Base-by-base conservation (phyloP, 2,797 vertebrate species). In the Ispidina picta region DNA sequence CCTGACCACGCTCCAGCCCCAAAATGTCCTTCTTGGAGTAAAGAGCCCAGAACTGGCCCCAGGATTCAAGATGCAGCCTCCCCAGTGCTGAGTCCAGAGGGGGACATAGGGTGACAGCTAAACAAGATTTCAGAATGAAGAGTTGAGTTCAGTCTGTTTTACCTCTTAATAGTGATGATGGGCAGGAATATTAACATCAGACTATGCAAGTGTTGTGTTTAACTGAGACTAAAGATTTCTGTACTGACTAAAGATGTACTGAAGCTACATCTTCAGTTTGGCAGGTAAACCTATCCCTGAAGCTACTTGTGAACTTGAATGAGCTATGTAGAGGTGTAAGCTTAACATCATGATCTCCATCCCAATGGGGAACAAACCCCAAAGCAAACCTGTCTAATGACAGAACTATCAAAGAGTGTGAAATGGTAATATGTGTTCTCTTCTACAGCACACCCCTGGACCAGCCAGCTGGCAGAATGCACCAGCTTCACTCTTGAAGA, bases 401-500 rank as follows among this genome's bases (percentile, higher is more conserved):
- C n/a, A 31, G 35, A 90, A 31, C n/a, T 56, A 5, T 9, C 8
- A 10, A 31, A 15, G 14, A 66, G 39, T 2, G 1, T 37, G 43
- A 56, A 43, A 48, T 46, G 28, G 14, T 74, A 18, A 59, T 31
- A 4, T 8, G 7, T 69, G 12, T 68, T 93, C 56, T 79, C 48
- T 74, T 93, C 63, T 64, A 25, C 97, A 99, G 99, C 98, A 95
- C 98, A 98, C 31, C 96, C 99, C 52, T 99, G 99, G 99, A 98
- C 98, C 46, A 95, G 93, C 56, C 98, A 97, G 86, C 93, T 99
- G 31, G 96, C 95, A 2, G 99, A 99, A 62, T 98, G 98, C 92
- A 99, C 99, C 0, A 98, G 99, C 17, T 99, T 99, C 96, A 98
- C 98, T 66, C 97, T 98, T 51, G 97, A 98, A 81, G 98, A 99